Evolutionary conservation across 2,797 vertebrate genomes (phyloP), one percentile per base, ranked within the genome.

Genomic region (Amniataba percoides): DNA sequence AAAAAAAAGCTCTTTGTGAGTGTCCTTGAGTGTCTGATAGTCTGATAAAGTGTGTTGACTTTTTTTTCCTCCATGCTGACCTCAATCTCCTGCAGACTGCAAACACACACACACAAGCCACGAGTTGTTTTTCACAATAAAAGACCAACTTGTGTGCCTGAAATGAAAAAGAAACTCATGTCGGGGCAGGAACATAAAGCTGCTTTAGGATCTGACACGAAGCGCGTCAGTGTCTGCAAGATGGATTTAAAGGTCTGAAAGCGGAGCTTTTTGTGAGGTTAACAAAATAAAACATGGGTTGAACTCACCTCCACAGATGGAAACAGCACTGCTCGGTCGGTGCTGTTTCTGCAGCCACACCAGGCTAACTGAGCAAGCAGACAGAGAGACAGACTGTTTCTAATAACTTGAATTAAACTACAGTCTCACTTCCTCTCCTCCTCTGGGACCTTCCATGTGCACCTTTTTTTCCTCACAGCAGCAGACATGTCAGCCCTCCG

Each of bases 401-500:
- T 52, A 60, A 78, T 14, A 46, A 49, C 5, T n/a, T 27, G 0
- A 27, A 45, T 56, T 16, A 15, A 68, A 72, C 62, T 4, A 7
- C 23, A 48, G 51, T 16, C 18, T 62, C n/a, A 3, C 4, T 18
- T 19, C 1, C 15, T 15, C 0, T n/a, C 45, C 11, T 67, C 55
- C 27, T 16, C 10, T 4, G 0, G 23, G 5, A 21, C 13, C 6
- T n/a, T n/a, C n/a, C n/a, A n/a, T n/a, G n/a, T n/a, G n/a, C n/a
- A n/a, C n/a, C n/a, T n/a, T n/a, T n/a, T 36, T 36, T 23, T 16
- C 1, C 25, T 61, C 34, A 16, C 36, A 51, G 36, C 42, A 19
- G 57, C 14, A 36, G 64, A 79, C 82, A 81, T 52, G 70, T 76
- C 58, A 81, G 39, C 83, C 88, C 78, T 87, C 27, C 27, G 27